Base-by-base conservation (phyloP, 2,888 invertebrate species). In the Molanna angustata region DNA sequence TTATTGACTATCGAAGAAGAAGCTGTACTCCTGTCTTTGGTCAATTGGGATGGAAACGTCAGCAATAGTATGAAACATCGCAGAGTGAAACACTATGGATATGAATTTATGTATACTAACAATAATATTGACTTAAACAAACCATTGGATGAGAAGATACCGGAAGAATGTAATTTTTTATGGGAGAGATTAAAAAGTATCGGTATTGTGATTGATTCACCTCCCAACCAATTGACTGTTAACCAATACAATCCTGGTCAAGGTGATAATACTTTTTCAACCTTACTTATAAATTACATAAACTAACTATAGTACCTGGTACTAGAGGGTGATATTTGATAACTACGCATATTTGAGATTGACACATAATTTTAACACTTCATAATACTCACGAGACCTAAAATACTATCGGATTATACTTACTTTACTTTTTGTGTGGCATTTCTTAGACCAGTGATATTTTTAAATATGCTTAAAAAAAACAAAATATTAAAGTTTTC, bases 31-130 rank as follows among this genome's bases (percentile, higher is more conserved):
- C 61, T 91, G 6, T 61, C 75, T 20, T 69, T 79, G 20, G 78
- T 90, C 62, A 67, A 81, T 58, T 82, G 80, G 75, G 64, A 68
- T 2, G 63, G 67, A 31, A 62, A 67, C 20, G 65, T 52, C n/a
- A 66, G 70, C 4, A 61, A 65, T 2, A 68, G 64, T 27, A 69
- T 94, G 60, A 95, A 93, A 67, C 86, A 94, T 65, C 76, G 96
- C 31, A 80, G 81, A 72, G 96, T 95, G 0, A 86, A 83, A 66
- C 96, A 96, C 73, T 96, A 83, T 73, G 96, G 96, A 0, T 96
- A 85, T 69, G 91, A 94, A 67, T 97, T 97, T 69, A 74, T 85
- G 57, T 97, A 97, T 70, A 87, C 85, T 42, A 84, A 79, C 18
- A 96, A 96, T 72, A 88, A 88, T 71, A 88, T 95, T 0, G 87